phyloP scores from a whole-genome alignment of 2,797 vertebrate species.

The Simalia tracyae region DNA sequence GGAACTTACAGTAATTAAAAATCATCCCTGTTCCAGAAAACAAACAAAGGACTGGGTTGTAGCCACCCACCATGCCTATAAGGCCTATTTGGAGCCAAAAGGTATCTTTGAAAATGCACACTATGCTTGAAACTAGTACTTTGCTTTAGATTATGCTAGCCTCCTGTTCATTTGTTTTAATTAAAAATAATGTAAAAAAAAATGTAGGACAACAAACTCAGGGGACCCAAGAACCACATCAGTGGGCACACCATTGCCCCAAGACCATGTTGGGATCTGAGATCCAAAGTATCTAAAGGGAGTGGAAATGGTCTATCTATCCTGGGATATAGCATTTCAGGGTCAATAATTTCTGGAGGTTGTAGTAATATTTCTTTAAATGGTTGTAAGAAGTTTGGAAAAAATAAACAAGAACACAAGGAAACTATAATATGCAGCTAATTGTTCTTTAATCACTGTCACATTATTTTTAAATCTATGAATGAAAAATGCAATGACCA shows the following conservation, averaged over 20 bases:
- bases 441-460: conserved; percentile 22
- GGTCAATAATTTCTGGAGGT: conserved; percentile 21
- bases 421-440: background rate
- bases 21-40: background rate
- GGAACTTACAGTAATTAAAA: background rate
- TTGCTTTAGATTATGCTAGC: background rate
- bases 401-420: conserved; percentile 21
- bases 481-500: background rate
- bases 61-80: background rate
- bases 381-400: conserved; percentile 13
- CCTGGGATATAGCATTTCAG: background rate
- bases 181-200: background rate
- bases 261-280: too few species aligned
- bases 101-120: background rate
- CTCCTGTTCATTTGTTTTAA: background rate
- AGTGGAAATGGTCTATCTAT: background rate
- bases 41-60: background rate
- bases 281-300: background rate
- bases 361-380: conserved; percentile 10
- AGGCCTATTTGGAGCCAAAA: background rate
- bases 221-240: background rate
- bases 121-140: background rate
- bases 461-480: background rate
- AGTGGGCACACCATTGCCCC: background rate
- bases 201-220: background rate